Base-by-base conservation (phyloP, 2,888 invertebrate species). In the Euplexia lucipara region DNA sequence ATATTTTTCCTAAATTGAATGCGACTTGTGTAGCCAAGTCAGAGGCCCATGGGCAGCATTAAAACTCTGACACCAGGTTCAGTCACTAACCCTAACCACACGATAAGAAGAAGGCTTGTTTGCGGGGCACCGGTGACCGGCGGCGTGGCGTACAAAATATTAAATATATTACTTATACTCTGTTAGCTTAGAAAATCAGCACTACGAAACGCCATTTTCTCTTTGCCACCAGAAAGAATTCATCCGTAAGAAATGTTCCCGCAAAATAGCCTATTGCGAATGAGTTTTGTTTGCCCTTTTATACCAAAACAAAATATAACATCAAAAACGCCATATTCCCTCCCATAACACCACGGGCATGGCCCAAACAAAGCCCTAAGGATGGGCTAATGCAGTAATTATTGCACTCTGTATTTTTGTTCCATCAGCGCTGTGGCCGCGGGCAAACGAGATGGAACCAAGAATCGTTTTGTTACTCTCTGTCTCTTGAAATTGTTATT, bases 361-460 rank as follows among this genome's bases (percentile, higher is more conserved):
- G 48, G 18, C 67, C 72, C 56, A 26, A 34, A 70, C 47, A 39
- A 37, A 37, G 53, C 60, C 61, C 37, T 16, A 57, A 59, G 56
- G 75, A 57, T 35, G 20, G 16, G 5, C 26, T 76, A 77, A 74
- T 57, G 77, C 60, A 71, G 77, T 57, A 65, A 77, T 74, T 65
- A 65, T 56, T 76, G 56, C 72, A 71, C 58, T 56, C 12, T 48
- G 44, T 74, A 76, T 77, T 77, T 74, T 77, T 60, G 65, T 71
- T 57, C 41, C 56, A 59, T 69, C 63, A 47, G 22, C 26, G n/a
- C 12, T 12, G 9, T 9, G 12, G 3, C 59, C 56, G 59, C 71
- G 7, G 49, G 63, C 51, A 5, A n/a, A 41, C n/a, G 16, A 49
- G 53, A 65, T 30, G 22, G 67, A 58, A 67, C 82, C 64, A 69